Conservation (phyloP, 2,888 invertebrate genomes). For the Phlogophora meticulosa region DNA sequence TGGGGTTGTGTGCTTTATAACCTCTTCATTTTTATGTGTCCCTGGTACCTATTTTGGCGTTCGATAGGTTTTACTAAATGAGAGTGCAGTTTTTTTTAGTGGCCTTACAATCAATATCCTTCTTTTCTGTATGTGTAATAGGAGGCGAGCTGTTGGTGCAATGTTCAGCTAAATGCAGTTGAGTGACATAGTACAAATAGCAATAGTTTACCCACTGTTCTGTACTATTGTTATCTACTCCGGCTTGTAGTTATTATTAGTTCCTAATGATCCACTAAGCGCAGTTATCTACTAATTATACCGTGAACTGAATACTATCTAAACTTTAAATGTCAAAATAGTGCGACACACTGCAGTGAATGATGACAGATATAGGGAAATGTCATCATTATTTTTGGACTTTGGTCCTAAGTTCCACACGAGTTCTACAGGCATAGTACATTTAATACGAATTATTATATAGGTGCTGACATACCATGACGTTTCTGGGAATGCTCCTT, state of each 20-base stretch:
- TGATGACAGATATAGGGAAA: slow-evolving; percentile 10
- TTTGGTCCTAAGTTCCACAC: slow-evolving; percentile 16
- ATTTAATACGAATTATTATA: neutral
- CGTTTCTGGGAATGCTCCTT: neutral
- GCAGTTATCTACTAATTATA: slow-evolving; percentile 56
- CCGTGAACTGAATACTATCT: slow-evolving; percentile 52
- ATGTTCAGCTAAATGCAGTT: neutral
- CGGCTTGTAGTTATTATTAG: slow-evolving; percentile 38
- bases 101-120: too few relatives aligned
- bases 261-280: slow-evolving; percentile 29
- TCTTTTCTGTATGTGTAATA: too few relatives aligned
- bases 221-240: slow-evolving; percentile 7
- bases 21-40: neutral
- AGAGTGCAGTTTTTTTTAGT: too few relatives aligned
- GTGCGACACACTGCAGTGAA: slow-evolving; percentile 20
- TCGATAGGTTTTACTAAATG: too few relatives aligned
- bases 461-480: neutral
- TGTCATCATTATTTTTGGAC: slow-evolving; percentile 22
- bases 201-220: neutral
- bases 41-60: too few relatives aligned
- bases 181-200: neutral
- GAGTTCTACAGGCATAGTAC: neutral
- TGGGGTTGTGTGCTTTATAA: neutral
- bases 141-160: too few relatives aligned
- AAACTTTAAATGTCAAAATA: slow-evolving; percentile 65